These are phyloP conservation scores for Cryptosula pallasiana DNA, from an alignment of 2,888 invertebrate genomes.

Conservation along the genomic window DNA sequence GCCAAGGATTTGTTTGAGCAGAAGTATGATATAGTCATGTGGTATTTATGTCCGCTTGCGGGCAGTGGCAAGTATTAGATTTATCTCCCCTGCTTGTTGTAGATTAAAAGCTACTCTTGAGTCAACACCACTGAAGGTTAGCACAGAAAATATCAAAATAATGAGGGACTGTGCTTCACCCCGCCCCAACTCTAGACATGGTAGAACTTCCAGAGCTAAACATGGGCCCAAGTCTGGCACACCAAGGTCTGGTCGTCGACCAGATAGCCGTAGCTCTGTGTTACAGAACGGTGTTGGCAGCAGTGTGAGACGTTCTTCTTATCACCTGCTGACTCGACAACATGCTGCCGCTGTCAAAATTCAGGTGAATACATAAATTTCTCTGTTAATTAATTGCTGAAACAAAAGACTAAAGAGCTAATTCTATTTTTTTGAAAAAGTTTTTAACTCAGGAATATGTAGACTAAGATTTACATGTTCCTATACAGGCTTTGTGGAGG, in stretches of 20 bases:
- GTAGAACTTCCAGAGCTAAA: neutral
- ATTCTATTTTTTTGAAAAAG: no score
- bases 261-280: neutral
- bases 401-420: no score
- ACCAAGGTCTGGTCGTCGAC: neutral
- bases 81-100: neutral
- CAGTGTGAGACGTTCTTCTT: neutral
- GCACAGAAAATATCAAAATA: conserved; percentile 17
- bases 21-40: neutral
- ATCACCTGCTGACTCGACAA: neutral
- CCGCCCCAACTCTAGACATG: neutral
- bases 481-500: conserved; percentile 33
- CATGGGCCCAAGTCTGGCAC: neutral
- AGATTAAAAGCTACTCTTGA: neutral
- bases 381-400: no score
- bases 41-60: neutral
- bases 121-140: conserved; percentile 1
- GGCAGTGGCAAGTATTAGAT: neutral
- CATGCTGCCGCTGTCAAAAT: neutral
- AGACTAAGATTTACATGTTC: neutral
- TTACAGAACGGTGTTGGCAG: neutral
- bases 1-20: conserved; percentile 9
- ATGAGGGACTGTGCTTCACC: neutral
- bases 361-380: no score
- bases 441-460: neutral